These are phyloP conservation scores for Ennomos fuscantarius DNA, from an alignment of 2,888 invertebrate genomes.

Conservation along the genomic window DNA sequence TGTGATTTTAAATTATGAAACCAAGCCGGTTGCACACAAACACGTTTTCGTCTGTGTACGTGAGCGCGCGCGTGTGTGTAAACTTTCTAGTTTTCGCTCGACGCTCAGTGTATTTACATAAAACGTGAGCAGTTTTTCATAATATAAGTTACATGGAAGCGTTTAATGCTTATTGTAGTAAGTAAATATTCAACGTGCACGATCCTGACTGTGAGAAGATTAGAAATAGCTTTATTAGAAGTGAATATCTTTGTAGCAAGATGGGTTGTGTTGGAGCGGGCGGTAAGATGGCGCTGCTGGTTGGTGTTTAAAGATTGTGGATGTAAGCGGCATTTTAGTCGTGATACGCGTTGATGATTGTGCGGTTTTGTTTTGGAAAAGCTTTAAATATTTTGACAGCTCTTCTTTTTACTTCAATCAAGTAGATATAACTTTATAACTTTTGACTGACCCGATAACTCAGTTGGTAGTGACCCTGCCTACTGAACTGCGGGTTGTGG, in stretches of 20 bases:
- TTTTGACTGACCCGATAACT: too few species aligned
- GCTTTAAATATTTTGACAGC: slow-evolving; percentile 1
- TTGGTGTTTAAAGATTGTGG: slow-evolving; percentile 28
- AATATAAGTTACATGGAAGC: slow-evolving; percentile 78
- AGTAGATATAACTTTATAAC: too few species aligned
- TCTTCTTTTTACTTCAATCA: slow-evolving; percentile 1
- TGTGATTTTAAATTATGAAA: slow-evolving; percentile 69
- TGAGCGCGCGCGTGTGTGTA: slow-evolving; percentile 63
- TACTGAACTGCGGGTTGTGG: too few species aligned
- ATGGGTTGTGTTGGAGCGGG: slow-evolving; percentile 3
- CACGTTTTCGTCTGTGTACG: slow-evolving; percentile 41
- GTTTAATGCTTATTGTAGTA: slow-evolving; percentile 66
- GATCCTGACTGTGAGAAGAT: slow-evolving; percentile 61
- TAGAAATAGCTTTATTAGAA: slow-evolving; percentile 69
- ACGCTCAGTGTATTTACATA: slow-evolving; percentile 78
- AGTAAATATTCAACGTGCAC: slow-evolving; percentile 76
- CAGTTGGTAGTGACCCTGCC: too few species aligned
- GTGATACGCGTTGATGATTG: slow-evolving; percentile 24
- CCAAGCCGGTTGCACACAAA: slow-evolving; percentile 59
- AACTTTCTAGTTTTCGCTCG: slow-evolving; percentile 85
- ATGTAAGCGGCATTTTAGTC: slow-evolving; percentile 43
- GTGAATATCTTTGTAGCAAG: slow-evolving; percentile 13
- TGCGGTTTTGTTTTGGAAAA: slow-evolving; percentile 15
- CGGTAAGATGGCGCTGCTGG: slow-evolving; percentile 42
- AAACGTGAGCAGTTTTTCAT: slow-evolving; percentile 84